phyloP scores from a whole-genome alignment of 2,888 invertebrate species.

The Abrostola triplasia region DNA sequence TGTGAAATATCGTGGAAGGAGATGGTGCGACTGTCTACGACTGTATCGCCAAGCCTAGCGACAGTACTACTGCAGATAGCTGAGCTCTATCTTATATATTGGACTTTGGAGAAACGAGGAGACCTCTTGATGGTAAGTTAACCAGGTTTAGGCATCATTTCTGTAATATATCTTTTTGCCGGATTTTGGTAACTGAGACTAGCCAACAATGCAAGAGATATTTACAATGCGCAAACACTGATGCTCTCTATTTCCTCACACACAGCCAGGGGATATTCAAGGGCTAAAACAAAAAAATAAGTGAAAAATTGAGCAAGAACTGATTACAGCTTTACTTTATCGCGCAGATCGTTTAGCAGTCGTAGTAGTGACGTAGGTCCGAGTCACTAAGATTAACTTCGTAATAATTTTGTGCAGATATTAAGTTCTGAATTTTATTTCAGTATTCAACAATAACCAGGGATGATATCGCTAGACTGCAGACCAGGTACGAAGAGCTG shows the following conservation, averaged over 20 bases:
- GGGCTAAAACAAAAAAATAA: too few species aligned
- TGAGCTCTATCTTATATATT: constrained; percentile 92
- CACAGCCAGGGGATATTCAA: too few species aligned
- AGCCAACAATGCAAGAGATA: too few species aligned
- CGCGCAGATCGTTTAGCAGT: too few species aligned
- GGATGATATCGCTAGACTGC: constrained; percentile 85
- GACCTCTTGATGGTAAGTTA: constrained; percentile 92
- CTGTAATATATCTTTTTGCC: too few species aligned
- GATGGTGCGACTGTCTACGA: constrained; percentile 78
- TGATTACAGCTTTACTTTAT: not conserved
- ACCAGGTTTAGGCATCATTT: too few species aligned
- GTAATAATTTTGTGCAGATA: constrained; percentile 9
- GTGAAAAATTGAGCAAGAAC: too few species aligned
- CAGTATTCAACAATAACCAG: constrained; percentile 90
- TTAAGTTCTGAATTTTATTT: constrained; percentile 51
- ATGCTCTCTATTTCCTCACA: too few species aligned
- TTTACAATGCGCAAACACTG: too few species aligned
- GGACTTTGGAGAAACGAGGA: constrained; percentile 92
- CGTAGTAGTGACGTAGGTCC: too few species aligned
- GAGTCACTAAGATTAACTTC: not conserved
- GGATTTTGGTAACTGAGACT: too few species aligned
- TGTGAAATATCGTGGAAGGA: constrained; percentile 91
- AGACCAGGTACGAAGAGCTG: constrained; percentile 90
- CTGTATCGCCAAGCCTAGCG: constrained; percentile 89
- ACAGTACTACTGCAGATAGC: constrained; percentile 91